A percentile compares a stretch with the other conserved stretches of the same genome.
These are phyloP conservation scores for Anguilla obscura DNA, from an alignment of 2,797 vertebrate species.

Conservation along the genomic window DNA sequence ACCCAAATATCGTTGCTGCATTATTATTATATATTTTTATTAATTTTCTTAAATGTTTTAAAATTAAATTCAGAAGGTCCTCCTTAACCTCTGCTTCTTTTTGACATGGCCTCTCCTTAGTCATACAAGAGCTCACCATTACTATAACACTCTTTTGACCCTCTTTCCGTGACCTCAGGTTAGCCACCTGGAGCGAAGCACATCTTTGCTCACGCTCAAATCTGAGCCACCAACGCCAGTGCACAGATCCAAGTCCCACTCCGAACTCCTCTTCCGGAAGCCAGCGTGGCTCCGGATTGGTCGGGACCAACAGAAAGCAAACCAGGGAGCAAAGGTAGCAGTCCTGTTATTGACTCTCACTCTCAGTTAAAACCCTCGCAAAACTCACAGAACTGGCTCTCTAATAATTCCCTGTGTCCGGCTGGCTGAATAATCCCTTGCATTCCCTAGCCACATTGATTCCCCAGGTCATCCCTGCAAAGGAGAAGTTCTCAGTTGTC, in stretches of 20 bases:
- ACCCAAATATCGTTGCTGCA: too few relatives aligned
- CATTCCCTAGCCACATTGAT: too few relatives aligned
- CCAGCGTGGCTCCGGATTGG: background rate
- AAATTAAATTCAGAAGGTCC: too few relatives aligned
- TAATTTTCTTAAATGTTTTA: too few relatives aligned
- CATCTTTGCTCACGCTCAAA: background rate
- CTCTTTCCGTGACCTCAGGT: background rate
- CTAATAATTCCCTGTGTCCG: too few relatives aligned
- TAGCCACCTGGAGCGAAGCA: background rate
- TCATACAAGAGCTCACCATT: background rate
- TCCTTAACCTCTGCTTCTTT: background rate
- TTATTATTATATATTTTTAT: too few relatives aligned
- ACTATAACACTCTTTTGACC: background rate
- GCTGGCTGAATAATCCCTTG: too few relatives aligned
- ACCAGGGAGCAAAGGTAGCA: slow-evolving; percentile 14
- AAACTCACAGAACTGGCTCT: background rate
- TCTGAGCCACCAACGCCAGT: slow-evolving; percentile 17
- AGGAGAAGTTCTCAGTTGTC: too few relatives aligned
- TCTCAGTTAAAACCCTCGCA: background rate
- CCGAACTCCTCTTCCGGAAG: background rate
- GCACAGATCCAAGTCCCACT: background rate
- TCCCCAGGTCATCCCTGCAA: too few relatives aligned
- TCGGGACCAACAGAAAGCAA: background rate
- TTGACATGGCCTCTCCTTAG: background rate
- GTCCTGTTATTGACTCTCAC: background rate